Percentiles rank a stretch among this genome's conserved stretches.
Conservation (phyloP, 2,797 vertebrate species). For the Enteromius afrohamiltoni region DNA sequence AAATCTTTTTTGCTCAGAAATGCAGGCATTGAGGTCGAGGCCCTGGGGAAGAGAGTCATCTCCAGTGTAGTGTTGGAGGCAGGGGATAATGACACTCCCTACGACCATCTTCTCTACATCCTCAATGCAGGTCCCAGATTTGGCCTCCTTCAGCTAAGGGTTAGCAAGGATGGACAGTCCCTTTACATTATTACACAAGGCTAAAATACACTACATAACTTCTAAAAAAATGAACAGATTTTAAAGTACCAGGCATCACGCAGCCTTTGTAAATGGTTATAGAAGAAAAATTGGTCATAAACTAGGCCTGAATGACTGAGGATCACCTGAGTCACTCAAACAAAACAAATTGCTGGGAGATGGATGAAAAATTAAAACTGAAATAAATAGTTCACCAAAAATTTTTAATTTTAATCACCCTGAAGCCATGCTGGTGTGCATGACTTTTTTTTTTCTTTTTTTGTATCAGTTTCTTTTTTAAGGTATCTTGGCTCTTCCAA, state of each 20-base stretch:
- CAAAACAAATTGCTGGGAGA: not conserved
- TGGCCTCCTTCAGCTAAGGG: conserved; percentile 74
- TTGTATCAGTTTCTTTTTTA: too few species aligned
- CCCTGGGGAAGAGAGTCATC: conserved; percentile 72
- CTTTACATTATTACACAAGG: not conserved
- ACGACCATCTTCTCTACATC: conserved; percentile 62
- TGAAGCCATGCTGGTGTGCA: too few species aligned
- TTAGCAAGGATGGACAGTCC: conserved; percentile 46
- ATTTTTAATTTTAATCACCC: too few species aligned
- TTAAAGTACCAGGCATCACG: not conserved
- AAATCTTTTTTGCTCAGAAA: conserved; percentile 66
- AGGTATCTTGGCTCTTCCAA: too few species aligned
- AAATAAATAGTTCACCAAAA: too few species aligned
- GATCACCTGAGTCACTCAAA: not conserved
- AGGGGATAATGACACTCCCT: conserved; percentile 70
- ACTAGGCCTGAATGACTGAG: not conserved
- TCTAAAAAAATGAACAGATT: not conserved
- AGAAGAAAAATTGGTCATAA: not conserved
- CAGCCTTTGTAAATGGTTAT: not conserved
- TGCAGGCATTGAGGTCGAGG: conserved; percentile 69
- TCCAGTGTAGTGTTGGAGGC: conserved; percentile 75
- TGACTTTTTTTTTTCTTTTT: too few species aligned
- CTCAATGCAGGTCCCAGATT: conserved; percentile 68
- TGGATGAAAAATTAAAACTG: not conserved
- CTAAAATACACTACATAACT: not conserved